phyloP scores from a whole-genome alignment of 2,113 vertebrate genomes.

The Catharus fuscescens region DNA sequence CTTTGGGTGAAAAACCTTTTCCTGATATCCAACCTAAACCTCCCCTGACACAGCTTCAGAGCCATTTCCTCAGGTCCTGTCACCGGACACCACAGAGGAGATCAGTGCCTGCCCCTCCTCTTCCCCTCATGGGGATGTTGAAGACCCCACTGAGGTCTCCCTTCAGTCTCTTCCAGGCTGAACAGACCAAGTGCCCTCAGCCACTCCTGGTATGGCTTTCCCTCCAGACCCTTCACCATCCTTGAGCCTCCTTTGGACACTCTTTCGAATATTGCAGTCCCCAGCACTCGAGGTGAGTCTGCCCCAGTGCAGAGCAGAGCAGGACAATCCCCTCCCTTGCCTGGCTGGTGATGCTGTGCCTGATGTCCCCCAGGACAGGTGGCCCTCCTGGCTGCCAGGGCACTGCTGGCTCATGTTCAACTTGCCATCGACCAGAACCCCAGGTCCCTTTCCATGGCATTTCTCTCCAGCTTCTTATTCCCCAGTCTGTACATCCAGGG shows the following conservation, averaged over 20 bases:
- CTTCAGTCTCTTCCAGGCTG: not conserved
- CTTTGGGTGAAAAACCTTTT: not conserved
- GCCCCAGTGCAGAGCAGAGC: not conserved
- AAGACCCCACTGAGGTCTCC: not conserved
- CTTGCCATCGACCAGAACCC: not conserved
- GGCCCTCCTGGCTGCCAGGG: not conserved
- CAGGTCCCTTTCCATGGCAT: not conserved
- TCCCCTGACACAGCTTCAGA: not conserved
- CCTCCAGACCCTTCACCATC: not conserved
- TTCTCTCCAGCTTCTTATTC: not conserved
- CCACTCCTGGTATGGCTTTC: rapidly evolving
- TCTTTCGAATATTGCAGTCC: too few species aligned
- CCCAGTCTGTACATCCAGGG: not conserved
- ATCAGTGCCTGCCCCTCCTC: not conserved
- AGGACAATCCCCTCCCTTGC: too few species aligned
- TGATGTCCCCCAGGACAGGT: not conserved
- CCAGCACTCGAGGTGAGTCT: not conserved
- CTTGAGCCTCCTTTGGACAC: not conserved
- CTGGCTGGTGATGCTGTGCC: too few species aligned
- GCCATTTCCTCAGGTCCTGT: not conserved
- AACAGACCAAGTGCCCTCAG: not conserved
- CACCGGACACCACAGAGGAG: not conserved
- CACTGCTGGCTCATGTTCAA: not conserved
- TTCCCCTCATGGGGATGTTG: rapidly evolving
- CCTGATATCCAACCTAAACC: not conserved